A percentile compares a stretch with the other conserved stretches of the same genome.
Evolutionary conservation across 2,888 invertebrate species (phyloP).

Genomic region (Nomada fucata): DNA sequence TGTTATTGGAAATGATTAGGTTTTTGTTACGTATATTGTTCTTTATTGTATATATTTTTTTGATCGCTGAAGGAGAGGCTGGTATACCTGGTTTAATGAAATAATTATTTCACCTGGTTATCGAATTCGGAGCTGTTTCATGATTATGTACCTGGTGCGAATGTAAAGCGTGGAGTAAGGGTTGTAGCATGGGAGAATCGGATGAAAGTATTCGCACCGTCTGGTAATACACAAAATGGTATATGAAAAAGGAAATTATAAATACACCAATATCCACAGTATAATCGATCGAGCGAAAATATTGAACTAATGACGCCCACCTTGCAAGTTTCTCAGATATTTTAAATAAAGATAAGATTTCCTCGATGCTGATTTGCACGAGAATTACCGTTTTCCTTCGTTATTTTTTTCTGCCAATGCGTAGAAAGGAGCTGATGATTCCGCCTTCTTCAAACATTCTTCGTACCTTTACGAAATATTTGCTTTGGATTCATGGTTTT

Average conservation of each 20-base stretch:
- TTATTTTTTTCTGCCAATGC: slow-evolving; percentile 6
- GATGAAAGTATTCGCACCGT: no score
- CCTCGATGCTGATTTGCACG: slow-evolving; percentile 6
- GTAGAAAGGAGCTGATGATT: slow-evolving; percentile 12
- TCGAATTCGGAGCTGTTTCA: no score
- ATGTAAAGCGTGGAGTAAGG: no score
- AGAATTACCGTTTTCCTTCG: slow-evolving; percentile 11
- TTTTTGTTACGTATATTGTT: no score
- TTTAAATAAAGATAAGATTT: slow-evolving; percentile 43
- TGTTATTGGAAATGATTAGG: no score
- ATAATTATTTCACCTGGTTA: no score
- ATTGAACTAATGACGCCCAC: slow-evolving; percentile 48
- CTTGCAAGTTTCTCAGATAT: slow-evolving; percentile 15
- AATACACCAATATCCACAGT: neutral
- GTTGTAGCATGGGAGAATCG: no score
- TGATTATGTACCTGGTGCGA: no score
- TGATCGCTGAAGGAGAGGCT: no score
- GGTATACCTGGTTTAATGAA: no score
- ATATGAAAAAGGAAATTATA: neutral
- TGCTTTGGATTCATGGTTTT: neutral
- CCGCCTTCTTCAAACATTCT: slow-evolving; percentile 15
- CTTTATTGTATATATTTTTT: no score
- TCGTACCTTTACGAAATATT: slow-evolving; percentile 23
- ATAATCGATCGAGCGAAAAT: slow-evolving; percentile 33
- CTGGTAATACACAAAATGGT: no score